Evolutionary conservation across 1,140 invertebrate genomes (phyloP).

Genomic region (Zophobas atratus): DNA sequence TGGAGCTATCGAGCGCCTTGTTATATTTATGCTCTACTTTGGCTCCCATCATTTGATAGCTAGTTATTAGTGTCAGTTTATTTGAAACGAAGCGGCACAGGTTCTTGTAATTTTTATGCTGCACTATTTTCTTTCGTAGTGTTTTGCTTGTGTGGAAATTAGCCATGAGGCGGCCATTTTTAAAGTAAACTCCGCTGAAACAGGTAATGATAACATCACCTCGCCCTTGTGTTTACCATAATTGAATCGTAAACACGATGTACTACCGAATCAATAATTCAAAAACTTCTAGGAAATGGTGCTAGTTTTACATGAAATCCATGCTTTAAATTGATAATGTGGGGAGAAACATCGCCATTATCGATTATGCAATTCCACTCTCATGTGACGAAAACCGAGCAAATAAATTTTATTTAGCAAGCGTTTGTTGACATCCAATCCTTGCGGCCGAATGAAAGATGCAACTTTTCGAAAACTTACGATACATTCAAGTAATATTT

Average conservation of each 20-base stretch:
- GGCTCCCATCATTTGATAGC: slow-evolving; percentile 23
- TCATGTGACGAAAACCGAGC: too few species aligned
- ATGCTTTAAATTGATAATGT: slow-evolving; percentile 12
- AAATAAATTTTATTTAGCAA: too few species aligned
- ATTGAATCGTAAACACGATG: slow-evolving; percentile 36
- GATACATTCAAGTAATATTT: too few species aligned
- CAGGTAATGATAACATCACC: slow-evolving; percentile 39
- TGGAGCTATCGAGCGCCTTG: not conserved
- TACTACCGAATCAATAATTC: slow-evolving; percentile 29
- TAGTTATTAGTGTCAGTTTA: slow-evolving; percentile 28
- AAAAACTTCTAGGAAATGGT: slow-evolving; percentile 16
- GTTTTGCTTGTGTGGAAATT: slow-evolving; percentile 4
- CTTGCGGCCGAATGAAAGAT: too few species aligned
- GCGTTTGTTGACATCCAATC: too few species aligned
- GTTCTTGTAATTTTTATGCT: not conserved
- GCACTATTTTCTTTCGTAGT: not conserved
- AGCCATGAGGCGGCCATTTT: slow-evolving; percentile 20
- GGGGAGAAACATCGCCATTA: not conserved
- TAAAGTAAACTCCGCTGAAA: slow-evolving; percentile 9
- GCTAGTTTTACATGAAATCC: slow-evolving; percentile 15
- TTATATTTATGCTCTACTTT: slow-evolving; percentile 7
- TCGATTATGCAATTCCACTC: not conserved
- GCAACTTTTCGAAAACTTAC: too few species aligned
- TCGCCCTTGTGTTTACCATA: slow-evolving; percentile 35
- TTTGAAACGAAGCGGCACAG: slow-evolving; percentile 13